Base-by-base conservation (phyloP, 2,113 vertebrate genomes). In the Elanus axillaris region DNA sequence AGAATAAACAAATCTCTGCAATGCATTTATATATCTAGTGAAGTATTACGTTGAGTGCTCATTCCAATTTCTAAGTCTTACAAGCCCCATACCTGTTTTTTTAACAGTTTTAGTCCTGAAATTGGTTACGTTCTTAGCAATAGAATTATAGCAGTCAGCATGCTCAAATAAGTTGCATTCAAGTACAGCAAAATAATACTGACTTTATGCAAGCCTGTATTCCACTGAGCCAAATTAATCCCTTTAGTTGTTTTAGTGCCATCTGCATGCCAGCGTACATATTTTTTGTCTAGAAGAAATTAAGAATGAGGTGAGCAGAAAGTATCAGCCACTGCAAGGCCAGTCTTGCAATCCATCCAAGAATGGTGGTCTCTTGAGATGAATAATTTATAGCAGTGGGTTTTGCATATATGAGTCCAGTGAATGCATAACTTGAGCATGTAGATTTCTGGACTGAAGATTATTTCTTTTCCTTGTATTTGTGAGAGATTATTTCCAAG, bases 161-260 rank as follows among this genome's bases (percentile, higher is more conserved):
- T 58, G 81, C 86, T 94, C 68, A 93, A 71, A 94, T 89, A 94
- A 88, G 67, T 87, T 84, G 84, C 88, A 34, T 78, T 97, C 27
- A 67, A 36, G 11, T 67, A 40, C 16, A 45, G 66, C 60, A 81
- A 95, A 93, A 74, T 60, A 64, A 71, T 64, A 55, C 36, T 42
- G 29, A 40, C 18, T 16, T 59, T 76, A 38, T 22, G 22, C 22
- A 74, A 53, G 27, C 6, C 18, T 38, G 15, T 78, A 48, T 56
- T 68, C 27, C 40, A n/a, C 43, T 45, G n/a, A 86, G n/a, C 5
- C 81, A 66, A 22, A 78, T 74, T 31, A 11, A 68, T 63, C 47
- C 25, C 14, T 67, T 76, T 22, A n/a, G 69, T 62, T 2, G 1
- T 91, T 88, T 88, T 22, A 67, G 52, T 81, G 42, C 38, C 42